Evolutionary conservation across 2,888 invertebrate genomes (phyloP).

Genomic region (Oxyscelio sp.): DNA sequence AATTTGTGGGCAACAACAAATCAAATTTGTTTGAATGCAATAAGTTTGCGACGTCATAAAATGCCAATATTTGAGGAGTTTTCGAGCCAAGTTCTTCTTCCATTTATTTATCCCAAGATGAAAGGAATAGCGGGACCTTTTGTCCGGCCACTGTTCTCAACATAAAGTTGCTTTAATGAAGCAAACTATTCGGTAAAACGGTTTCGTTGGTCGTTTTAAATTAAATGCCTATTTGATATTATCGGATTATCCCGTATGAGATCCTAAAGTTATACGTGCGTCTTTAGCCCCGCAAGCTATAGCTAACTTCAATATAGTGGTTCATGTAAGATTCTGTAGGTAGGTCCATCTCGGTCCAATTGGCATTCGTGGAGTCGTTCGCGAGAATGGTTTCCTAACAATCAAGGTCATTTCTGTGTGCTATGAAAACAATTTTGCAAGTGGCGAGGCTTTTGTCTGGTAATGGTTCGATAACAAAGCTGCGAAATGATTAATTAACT

Average conservation of each 20-base stretch:
- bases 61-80: conserved; percentile 11
- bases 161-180: conserved; percentile 61
- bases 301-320: conserved; percentile 57
- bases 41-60: too few species aligned
- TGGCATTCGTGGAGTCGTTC: conserved; percentile 42
- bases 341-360: conserved; percentile 53
- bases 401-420: conserved; percentile 40
- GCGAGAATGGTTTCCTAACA: conserved; percentile 31
- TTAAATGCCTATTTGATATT: conserved; percentile 68
- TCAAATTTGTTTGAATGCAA: too few species aligned
- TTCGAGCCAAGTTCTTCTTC: not conserved
- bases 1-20: too few species aligned
- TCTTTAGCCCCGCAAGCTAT: conserved; percentile 60
- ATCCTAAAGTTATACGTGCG: conserved; percentile 65
- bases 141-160: conserved; percentile 34
- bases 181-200: conserved; percentile 57
- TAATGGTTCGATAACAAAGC: conserved; percentile 5
- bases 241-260: conserved; percentile 72
- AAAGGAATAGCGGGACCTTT: conserved; percentile 28
- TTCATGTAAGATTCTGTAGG: conserved; percentile 55
- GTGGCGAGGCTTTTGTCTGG: not conserved
- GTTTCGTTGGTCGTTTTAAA: conserved; percentile 45
- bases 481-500: not conserved
- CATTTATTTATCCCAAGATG: conserved; percentile 18
- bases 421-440: conserved; percentile 34